Conservation (phyloP, 2,113 vertebrate genomes). For the Hydropotes inermis region DNA sequence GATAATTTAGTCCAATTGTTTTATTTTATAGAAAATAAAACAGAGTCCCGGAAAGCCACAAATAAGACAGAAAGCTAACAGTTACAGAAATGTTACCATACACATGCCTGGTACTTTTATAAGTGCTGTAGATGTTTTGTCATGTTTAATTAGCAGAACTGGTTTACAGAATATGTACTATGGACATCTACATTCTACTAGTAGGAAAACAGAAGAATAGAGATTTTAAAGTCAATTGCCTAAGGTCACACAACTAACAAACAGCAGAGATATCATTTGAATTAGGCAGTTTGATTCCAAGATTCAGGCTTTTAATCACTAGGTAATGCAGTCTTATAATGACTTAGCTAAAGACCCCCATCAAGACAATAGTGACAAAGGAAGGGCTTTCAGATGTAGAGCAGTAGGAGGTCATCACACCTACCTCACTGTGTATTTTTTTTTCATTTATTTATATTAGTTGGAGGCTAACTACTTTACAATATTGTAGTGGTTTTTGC, state of each 20-base stretch:
- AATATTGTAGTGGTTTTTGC: too few species aligned
- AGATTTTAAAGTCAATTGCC: not conserved
- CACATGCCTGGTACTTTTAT: not conserved
- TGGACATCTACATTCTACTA: not conserved
- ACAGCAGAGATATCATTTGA: not conserved
- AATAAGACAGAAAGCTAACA: not conserved
- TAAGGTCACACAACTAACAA: not conserved
- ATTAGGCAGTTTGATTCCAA: not conserved
- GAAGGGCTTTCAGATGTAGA: not conserved
- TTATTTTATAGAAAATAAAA: conserved; percentile 22
- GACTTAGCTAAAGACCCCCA: not conserved
- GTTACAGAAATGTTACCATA: not conserved
- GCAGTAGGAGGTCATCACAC: not conserved
- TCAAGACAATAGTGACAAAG: not conserved
- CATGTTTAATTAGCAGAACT: not conserved
- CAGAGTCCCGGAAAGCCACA: not conserved
- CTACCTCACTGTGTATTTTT: too few species aligned
- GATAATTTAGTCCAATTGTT: not conserved
- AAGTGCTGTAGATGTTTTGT: not conserved
- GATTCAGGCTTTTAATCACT: not conserved
- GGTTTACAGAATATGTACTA: not conserved
- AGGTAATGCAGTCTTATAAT: not conserved
- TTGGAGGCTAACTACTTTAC: too few species aligned
- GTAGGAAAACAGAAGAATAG: not conserved
- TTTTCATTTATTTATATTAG: too few species aligned